Conservation (phyloP, 2,797 vertebrate genomes). For the Molossus molossus region DNA sequence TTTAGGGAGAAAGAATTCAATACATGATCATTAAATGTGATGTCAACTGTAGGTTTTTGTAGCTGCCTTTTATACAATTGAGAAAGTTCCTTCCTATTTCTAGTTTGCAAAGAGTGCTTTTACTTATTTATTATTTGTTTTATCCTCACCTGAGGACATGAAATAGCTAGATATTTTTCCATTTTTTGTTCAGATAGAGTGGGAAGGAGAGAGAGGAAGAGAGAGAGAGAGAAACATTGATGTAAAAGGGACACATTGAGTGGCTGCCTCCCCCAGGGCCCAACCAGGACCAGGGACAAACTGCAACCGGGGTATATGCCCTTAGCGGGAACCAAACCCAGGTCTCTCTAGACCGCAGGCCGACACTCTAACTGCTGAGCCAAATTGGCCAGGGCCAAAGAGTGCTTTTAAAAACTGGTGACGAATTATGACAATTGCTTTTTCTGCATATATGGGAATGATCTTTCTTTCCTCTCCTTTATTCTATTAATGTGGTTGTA, state of each 20-base stretch:
- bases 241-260: too few species aligned
- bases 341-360: too few species aligned
- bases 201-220: too few species aligned
- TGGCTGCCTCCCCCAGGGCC: too few species aligned
- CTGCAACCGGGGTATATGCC: too few species aligned
- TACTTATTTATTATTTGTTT: background rate
- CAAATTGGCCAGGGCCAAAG: background rate
- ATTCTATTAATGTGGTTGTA: background rate
- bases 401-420: background rate
- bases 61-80: background rate
- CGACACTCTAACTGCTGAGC: too few species aligned
- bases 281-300: too few species aligned
- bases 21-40: background rate
- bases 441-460: background rate
- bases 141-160: too few species aligned
- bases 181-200: too few species aligned
- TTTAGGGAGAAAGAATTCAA: background rate
- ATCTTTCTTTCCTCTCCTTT: background rate
- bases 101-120: background rate
- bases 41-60: background rate
- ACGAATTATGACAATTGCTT: background rate
- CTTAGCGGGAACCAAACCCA: too few species aligned
- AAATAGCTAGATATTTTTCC: too few species aligned
- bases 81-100: background rate
- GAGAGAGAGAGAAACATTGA: too few species aligned